These are phyloP conservation scores for Chrysolina haemoptera DNA, from an alignment of 2,888 invertebrate species.

Conservation along the genomic window DNA sequence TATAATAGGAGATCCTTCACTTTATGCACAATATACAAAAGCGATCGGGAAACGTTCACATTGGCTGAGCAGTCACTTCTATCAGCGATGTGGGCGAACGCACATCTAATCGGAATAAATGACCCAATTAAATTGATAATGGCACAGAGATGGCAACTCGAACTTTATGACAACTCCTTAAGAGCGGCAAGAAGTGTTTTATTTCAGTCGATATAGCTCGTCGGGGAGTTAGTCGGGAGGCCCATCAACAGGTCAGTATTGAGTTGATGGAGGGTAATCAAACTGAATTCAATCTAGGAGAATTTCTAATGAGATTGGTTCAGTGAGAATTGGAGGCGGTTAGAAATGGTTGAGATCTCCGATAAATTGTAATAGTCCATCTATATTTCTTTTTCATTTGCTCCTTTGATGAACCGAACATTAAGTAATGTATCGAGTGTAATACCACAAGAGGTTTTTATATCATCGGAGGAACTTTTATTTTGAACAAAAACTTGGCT, in stretches of 20 bases:
- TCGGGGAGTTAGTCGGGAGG: neutral
- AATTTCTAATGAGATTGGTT: neutral
- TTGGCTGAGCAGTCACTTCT: neutral
- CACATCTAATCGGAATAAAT: conserved; percentile 56
- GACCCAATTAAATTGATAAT: conserved; percentile 56
- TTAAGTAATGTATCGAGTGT: too few species aligned
- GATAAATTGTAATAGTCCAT: neutral
- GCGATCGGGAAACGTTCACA: neutral
- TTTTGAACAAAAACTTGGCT: too few species aligned
- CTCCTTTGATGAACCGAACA: too few species aligned
- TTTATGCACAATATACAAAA: neutral
- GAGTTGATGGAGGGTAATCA: conserved; percentile 3
- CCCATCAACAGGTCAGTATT: conserved; percentile 15
- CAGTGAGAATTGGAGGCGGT: neutral
- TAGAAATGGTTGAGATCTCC: neutral
- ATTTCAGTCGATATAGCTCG: conserved; percentile 12
- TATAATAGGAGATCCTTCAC: too few species aligned
- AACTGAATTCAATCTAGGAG: conserved; percentile 11
- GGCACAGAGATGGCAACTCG: conserved; percentile 42
- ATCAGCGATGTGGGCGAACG: conserved; percentile 35
- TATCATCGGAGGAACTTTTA: too few species aligned
- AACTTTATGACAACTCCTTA: conserved; percentile 32
- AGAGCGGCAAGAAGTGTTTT: conserved; percentile 27
- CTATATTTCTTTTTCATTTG: too few species aligned
- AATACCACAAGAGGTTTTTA: too few species aligned